Evolutionary conservation across 2,888 invertebrate species (phyloP).

Genomic region (Rapana venosa): DNA sequence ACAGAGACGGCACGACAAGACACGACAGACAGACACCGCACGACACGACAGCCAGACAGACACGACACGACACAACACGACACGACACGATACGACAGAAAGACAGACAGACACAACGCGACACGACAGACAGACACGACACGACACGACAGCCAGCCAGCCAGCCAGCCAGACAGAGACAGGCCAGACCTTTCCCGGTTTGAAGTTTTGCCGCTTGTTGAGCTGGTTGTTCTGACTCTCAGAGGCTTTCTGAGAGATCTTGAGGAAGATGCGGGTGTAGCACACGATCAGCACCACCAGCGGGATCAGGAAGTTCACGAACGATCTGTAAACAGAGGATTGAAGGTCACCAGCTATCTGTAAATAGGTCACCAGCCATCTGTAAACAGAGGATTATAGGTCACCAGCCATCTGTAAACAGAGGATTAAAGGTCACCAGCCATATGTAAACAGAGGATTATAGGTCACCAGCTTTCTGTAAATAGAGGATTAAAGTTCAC

Average conservation of each 20-base stretch:
- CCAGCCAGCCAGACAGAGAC: not conserved
- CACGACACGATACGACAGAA: not conserved
- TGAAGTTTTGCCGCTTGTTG: conserved; percentile 62
- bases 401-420: too few relatives aligned
- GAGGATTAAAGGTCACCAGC: too few relatives aligned
- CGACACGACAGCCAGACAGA: not conserved
- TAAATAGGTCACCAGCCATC: too few relatives aligned
- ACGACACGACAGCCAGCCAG: not conserved
- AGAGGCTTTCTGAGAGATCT: conserved; percentile 73
- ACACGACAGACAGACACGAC: not conserved
- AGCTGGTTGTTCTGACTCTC: conserved; percentile 62
- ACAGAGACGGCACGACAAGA: not conserved
- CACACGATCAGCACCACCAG: conserved; percentile 70
- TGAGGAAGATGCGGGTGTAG: conserved; percentile 75
- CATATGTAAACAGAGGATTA: too few relatives aligned
- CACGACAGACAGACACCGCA: not conserved
- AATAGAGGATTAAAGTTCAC: too few relatives aligned
- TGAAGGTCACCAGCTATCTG: not conserved
- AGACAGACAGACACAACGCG: not conserved
- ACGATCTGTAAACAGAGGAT: conserved; percentile 40
- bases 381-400: too few relatives aligned
- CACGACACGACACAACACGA: not conserved
- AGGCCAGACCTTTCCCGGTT: conserved; percentile 67
- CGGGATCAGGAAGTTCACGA: conserved; percentile 73
- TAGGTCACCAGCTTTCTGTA: too few relatives aligned